Evolutionary conservation across 37 sponge, comb jelly and placozoan genomes (phyloP), one percentile per base, ranked within the genome.

Genomic region (Ianthella basta): DNA sequence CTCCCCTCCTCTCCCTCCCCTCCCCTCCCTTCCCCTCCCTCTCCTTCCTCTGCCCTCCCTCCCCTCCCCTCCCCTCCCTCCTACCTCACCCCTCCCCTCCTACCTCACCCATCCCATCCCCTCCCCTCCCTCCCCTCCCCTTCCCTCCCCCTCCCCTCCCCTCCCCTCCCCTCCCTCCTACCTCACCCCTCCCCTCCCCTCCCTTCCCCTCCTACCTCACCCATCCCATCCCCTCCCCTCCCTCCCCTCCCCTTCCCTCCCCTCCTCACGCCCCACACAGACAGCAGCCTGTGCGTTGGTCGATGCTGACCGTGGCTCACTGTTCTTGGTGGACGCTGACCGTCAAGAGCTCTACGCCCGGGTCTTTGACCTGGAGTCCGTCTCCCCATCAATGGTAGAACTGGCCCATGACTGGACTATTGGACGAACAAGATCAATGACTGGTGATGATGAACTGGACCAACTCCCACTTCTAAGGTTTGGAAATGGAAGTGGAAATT

Each of bases 331-430:
- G 20, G 86, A 89, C 55, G n/a, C 20, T 0, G 78, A 70, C 2
- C 67, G 39, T 0, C 55, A 85, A 19, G 90, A 89, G 78, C 66
- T 89, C 30, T 89, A 86, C 78, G 90, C 90, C 0, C 56, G 79
- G 68, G 61, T 84, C 21, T 86, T 60, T 60, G 86, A 85, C 15
- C 77, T 60, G 33, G 53, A 56, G 50, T 56, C 20, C 32, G 23
- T 5, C 8, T 75, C 60, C 35, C 24, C 72, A 0, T 44, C 77
- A 18, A n/a, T n/a, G n/a, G 54, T 36, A 15, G 29, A 85, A 39
- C 41, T 85, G n/a, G 56, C 65, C 1, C 65, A 81, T 4, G 65
- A 81, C 41, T 81, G 65, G 82, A 40, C 35, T 35, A 39, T 40
- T 3, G 65, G 23, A 24, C 65, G 65, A 4, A 19, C 82, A 82